Evolutionary conservation across 2,797 vertebrate genomes (phyloP).

Genomic region (Falco cherrug): DNA sequence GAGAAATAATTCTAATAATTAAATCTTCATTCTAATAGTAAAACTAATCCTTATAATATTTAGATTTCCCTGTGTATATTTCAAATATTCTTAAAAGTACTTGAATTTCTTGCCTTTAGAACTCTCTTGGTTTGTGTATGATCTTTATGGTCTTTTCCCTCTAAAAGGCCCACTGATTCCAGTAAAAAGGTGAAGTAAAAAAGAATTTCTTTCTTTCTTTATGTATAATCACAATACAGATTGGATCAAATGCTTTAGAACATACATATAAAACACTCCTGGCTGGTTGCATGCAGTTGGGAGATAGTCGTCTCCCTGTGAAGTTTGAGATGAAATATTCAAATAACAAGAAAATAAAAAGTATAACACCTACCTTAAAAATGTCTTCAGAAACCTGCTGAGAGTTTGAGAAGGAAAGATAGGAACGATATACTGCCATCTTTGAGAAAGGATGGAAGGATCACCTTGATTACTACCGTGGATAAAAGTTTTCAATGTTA

Average conservation of each 20-base stretch:
- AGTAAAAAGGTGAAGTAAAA: not conserved
- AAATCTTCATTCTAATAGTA: not conserved
- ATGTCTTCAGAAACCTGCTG: slow-evolving; percentile 29
- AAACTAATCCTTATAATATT: not conserved
- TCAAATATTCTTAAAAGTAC: slow-evolving; percentile 3
- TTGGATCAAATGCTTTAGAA: slow-evolving; percentile 54
- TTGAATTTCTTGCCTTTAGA: slow-evolving; percentile 24
- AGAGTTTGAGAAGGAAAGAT: slow-evolving; percentile 10
- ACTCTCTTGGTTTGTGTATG: not conserved
- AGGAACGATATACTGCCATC: not conserved
- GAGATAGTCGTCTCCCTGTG: slow-evolving; percentile 31
- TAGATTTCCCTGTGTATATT: not conserved
- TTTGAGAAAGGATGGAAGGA: slow-evolving; percentile 33
- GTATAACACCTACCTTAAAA: slow-evolving; percentile 22
- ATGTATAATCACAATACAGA: slow-evolving; percentile 12
- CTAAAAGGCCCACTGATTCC: slow-evolving; percentile 4
- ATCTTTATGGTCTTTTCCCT: not conserved
- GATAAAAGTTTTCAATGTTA: slow-evolving; percentile 57
- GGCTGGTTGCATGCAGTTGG: not conserved
- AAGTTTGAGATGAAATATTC: slow-evolving; percentile 46
- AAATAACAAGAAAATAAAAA: slow-evolving; percentile 21
- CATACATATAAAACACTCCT: slow-evolving; percentile 13
- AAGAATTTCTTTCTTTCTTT: not conserved
- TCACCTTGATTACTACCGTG: not conserved
- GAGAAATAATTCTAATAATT: not conserved